Percentiles rank a stretch among this genome's conserved stretches.
Evolutionary conservation across 2,113 vertebrate genomes (phyloP).

Genomic region (Struthio camelus): DNA sequence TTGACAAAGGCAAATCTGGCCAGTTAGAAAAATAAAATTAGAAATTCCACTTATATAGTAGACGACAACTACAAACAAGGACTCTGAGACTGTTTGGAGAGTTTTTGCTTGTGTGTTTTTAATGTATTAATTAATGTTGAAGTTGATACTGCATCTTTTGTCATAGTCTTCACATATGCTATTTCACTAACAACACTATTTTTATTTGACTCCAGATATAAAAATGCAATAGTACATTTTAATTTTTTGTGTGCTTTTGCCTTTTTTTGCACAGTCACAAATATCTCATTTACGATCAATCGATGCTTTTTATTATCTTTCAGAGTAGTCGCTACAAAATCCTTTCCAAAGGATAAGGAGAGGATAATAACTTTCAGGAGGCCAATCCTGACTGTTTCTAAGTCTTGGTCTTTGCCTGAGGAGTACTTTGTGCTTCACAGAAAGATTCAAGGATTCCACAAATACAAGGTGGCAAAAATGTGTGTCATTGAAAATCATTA

Average conservation of each 20-base stretch:
- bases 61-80: neutral
- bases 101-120: neutral
- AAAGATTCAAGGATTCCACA: neutral
- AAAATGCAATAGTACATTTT: neutral
- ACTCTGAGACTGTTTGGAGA: neutral
- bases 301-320: neutral
- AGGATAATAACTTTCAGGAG: neutral
- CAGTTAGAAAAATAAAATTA: neutral
- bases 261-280: neutral
- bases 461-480: neutral
- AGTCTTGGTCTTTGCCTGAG: neutral
- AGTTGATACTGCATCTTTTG: neutral
- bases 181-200: neutral
- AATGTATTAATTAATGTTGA: neutral
- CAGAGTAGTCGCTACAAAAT: neutral
- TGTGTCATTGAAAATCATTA: neutral
- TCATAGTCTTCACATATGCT: neutral
- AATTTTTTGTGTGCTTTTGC: neutral
- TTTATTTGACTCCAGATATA: neutral
- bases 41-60: neutral
- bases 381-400: neutral
- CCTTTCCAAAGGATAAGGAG: neutral
- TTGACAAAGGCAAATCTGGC: neutral
- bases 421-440: accelerated
- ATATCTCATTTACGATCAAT: neutral